A percentile compares a stretch with the other conserved stretches of the same genome.
Evolutionary conservation across 2,888 invertebrate genomes (phyloP).

Genomic region (Sinotaia quadrata): DNA sequence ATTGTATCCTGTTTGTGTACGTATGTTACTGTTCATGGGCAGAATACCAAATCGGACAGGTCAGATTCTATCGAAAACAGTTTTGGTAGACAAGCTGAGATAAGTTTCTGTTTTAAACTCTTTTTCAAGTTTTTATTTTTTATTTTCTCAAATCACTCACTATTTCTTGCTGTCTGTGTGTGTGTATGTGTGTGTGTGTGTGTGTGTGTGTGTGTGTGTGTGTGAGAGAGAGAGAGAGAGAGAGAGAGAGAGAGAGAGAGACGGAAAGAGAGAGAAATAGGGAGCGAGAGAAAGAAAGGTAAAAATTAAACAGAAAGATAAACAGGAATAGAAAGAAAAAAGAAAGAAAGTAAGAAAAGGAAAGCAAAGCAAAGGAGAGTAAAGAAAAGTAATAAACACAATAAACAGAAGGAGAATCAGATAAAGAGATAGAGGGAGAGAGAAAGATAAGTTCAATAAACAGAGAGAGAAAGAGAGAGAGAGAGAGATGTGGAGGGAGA

Average conservation of each 20-base stretch:
- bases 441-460: neutral
- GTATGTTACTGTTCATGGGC: too few relatives aligned
- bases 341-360: neutral
- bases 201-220: too few relatives aligned
- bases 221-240: neutral
- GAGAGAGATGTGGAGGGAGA: neutral
- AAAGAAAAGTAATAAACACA: neutral
- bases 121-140: too few relatives aligned
- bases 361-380: neutral
- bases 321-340: neutral
- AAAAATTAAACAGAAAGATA: neutral
- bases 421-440: neutral
- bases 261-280: neutral
- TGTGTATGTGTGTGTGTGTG: too few relatives aligned
- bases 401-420: neutral
- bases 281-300: neutral
- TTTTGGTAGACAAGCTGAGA: too few relatives aligned
- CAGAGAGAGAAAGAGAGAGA: neutral
- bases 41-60: too few relatives aligned
- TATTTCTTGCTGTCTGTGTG: too few relatives aligned
- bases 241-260: neutral
- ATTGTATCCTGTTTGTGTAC: too few relatives aligned
- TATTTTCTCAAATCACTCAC: too few relatives aligned
- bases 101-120: too few relatives aligned
- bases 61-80: too few relatives aligned